A percentile compares a stretch with the other conserved stretches of the same genome.
phyloP scores from a whole-genome alignment of 2,113 vertebrate species.

The Theristicus caerulescens region DNA sequence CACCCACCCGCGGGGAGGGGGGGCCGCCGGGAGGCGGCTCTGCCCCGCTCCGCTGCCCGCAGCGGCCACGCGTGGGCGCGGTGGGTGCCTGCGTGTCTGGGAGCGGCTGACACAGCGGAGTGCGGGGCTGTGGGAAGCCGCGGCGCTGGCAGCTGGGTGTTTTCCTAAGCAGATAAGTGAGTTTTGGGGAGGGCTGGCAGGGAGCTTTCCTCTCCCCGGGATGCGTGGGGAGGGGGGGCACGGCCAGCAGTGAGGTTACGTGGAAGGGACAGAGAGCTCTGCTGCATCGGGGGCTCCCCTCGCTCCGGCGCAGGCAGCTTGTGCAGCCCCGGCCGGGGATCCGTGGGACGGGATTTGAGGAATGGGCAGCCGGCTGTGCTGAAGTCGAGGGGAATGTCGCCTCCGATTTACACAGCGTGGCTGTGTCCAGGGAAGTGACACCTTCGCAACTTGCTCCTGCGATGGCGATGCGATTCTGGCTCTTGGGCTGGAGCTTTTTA shows the following conservation, averaged over 20 bases:
- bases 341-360: not conserved
- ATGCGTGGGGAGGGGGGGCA: too few species aligned
- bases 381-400: rapidly evolving
- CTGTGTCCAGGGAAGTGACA: rapidly evolving
- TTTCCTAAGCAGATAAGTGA: not conserved
- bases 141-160: not conserved
- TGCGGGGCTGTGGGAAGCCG: not conserved
- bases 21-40: not conserved
- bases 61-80: not conserved
- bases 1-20: not conserved
- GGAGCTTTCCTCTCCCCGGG: not conserved
- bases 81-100: not conserved
- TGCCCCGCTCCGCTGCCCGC: not conserved
- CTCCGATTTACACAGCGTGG: too few species aligned
- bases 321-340: not conserved
- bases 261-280: not conserved
- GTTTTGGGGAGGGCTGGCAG: too few species aligned
- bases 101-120: rapidly evolving
- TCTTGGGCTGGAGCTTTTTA: not conserved
- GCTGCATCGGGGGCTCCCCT: not conserved
- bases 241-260: not conserved
- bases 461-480: not conserved
- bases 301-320: rapidly evolving
- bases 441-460: not conserved
- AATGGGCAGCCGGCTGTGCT: not conserved